phyloP scores from a whole-genome alignment of 1,140 invertebrate genomes.

The Drosophila parabipectinata region DNA sequence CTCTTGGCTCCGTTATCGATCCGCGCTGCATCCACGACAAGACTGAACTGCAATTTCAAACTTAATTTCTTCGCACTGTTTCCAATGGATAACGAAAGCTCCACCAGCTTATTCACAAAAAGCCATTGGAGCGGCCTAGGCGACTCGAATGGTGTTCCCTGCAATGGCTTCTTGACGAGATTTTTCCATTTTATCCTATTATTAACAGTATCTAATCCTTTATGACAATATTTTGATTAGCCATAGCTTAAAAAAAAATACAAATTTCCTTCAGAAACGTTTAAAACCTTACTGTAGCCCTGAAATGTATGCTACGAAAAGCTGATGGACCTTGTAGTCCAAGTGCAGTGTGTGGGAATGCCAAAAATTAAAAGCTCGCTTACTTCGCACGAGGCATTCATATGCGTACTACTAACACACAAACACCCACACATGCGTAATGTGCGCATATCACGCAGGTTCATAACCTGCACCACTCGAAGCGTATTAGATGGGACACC shows the following conservation, averaged over 20 bases:
- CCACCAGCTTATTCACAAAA: slow-evolving; percentile 56
- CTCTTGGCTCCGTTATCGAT: slow-evolving; percentile 77
- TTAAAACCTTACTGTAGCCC: not conserved
- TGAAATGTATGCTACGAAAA: slow-evolving; percentile 40
- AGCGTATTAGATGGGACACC: slow-evolving; percentile 70
- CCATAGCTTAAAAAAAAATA: not conserved
- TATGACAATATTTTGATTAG: not conserved
- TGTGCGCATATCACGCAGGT: slow-evolving; percentile 71
- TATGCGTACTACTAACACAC: slow-evolving; percentile 79
- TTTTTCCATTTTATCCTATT: not conserved
- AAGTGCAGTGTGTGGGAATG: slow-evolving; percentile 71
- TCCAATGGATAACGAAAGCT: slow-evolving; percentile 82
- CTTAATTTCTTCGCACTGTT: slow-evolving; percentile 74
- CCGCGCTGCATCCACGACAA: slow-evolving; percentile 83
- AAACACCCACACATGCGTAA: slow-evolving; percentile 69
- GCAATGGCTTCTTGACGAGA: not conserved
- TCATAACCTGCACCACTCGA: slow-evolving; percentile 83
- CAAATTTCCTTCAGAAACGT: not conserved
- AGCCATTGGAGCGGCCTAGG: slow-evolving; percentile 29
- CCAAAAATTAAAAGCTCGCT: slow-evolving; percentile 80
- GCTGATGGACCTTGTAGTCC: slow-evolving; percentile 1
- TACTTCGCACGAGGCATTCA: slow-evolving; percentile 62
- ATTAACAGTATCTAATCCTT: not conserved
- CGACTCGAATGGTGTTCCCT: slow-evolving; percentile 34
- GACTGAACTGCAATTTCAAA: slow-evolving; percentile 83